Conservation (phyloP, 2,797 vertebrate species). For the Gymnocypris eckloni region DNA sequence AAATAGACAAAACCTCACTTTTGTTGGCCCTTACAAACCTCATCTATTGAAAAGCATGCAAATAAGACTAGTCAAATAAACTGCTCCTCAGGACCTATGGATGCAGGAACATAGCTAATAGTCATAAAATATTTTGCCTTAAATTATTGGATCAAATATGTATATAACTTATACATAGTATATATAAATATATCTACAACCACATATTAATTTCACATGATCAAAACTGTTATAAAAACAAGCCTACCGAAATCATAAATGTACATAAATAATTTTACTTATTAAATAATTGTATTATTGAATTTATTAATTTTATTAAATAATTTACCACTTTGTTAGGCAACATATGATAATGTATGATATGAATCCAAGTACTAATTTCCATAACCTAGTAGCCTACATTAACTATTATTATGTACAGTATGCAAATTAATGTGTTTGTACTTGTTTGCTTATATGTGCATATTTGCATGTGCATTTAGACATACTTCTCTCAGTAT, state of each 20-base stretch:
- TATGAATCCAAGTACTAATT: background rate
- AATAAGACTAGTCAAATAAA: constrained; percentile 67
- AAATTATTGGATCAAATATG: background rate
- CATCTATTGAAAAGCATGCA: constrained; percentile 78
- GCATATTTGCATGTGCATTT: constrained; percentile 13
- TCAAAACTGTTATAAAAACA: background rate
- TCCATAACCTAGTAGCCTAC: constrained; percentile 14
- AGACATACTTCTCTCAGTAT: constrained; percentile 18
- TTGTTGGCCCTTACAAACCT: constrained; percentile 76
- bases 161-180: background rate
- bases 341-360: background rate
- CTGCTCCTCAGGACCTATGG: constrained; percentile 12
- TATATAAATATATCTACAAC: background rate
- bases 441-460: constrained; percentile 8
- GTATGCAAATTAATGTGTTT: background rate
- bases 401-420: background rate
- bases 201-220: background rate
- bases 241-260: background rate
- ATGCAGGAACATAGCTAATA: background rate
- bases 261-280: background rate
- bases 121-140: background rate
- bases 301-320: too few relatives aligned
- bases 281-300: too few relatives aligned
- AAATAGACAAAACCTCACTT: constrained; percentile 78
- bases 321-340: too few relatives aligned